Evolutionary conservation across 2,797 vertebrate species (phyloP).

Genomic region (Falco biarmicus): DNA sequence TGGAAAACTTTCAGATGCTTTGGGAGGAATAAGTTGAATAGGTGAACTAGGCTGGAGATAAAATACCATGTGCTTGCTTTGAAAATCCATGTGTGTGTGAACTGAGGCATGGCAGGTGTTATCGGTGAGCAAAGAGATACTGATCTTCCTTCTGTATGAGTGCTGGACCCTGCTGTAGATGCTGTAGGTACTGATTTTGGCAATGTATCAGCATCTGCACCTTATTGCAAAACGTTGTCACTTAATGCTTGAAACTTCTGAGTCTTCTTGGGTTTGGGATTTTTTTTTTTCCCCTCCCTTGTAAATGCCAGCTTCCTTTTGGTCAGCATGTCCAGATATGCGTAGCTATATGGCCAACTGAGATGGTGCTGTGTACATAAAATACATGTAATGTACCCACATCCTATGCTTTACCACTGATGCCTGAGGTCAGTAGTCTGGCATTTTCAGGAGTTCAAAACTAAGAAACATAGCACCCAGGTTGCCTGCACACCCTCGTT

Average conservation of each 20-base stretch:
- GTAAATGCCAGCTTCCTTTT: not conserved
- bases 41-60: not conserved
- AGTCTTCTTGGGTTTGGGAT: not conserved
- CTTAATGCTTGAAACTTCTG: not conserved
- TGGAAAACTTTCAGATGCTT: not conserved
- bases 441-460: not conserved
- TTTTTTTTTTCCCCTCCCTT: too few relatives aligned
- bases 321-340: not conserved
- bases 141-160: not conserved
- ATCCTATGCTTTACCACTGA: not conserved
- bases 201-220: not conserved
- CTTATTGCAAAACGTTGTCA: not conserved
- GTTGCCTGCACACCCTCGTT: not conserved
- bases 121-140: not conserved
- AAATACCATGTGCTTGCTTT: not conserved
- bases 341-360: not conserved
- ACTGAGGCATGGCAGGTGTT: not conserved
- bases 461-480: not conserved
- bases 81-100: not conserved
- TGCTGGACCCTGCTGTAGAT: not conserved
- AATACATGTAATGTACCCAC: not conserved
- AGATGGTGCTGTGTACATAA: not conserved
- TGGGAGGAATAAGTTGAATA: not conserved
- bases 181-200: not conserved
- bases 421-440: not conserved